These are phyloP conservation scores for Helicoverpa assulta DNA, from an alignment of 2,888 invertebrate genomes.

Conservation along the genomic window DNA sequence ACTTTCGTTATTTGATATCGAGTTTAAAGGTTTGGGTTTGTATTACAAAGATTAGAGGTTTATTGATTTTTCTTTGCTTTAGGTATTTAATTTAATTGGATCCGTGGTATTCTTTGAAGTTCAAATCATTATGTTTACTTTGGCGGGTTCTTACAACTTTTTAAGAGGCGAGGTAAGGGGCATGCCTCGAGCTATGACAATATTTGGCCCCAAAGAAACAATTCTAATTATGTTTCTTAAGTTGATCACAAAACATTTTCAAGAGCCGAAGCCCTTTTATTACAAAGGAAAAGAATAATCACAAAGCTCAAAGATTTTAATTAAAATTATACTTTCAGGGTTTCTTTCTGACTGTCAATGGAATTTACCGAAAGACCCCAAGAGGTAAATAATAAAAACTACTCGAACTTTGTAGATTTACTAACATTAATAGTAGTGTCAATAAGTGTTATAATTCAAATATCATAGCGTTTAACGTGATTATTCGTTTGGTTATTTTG, in stretches of 20 bases:
- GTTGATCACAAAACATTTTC: conserved; percentile 26
- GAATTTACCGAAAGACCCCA: conserved; percentile 6
- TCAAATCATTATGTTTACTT: conserved; percentile 34
- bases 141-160: conserved; percentile 22
- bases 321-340: conserved; percentile 19
- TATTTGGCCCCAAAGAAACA: conserved; percentile 30
- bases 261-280: conserved; percentile 21
- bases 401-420: conserved; percentile 23
- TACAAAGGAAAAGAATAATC: conserved; percentile 15
- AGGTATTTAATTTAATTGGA: conserved; percentile 26
- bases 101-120: conserved; percentile 20
- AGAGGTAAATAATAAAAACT: neutral
- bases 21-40: conserved; percentile 33
- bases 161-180: conserved; percentile 10
- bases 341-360: conserved; percentile 17
- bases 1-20: conserved; percentile 40
- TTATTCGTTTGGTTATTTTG: conserved; percentile 18
- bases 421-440: conserved; percentile 37
- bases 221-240: conserved; percentile 27
- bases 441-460: conserved; percentile 49
- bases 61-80: conserved; percentile 40
- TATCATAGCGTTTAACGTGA: conserved; percentile 39
- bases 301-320: conserved; percentile 25
- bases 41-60: conserved; percentile 48
- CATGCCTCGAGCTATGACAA: conserved; percentile 29